These are phyloP conservation scores for Enteromius treurensis DNA, from an alignment of 2,797 vertebrate species.

Conservation along the genomic window DNA sequence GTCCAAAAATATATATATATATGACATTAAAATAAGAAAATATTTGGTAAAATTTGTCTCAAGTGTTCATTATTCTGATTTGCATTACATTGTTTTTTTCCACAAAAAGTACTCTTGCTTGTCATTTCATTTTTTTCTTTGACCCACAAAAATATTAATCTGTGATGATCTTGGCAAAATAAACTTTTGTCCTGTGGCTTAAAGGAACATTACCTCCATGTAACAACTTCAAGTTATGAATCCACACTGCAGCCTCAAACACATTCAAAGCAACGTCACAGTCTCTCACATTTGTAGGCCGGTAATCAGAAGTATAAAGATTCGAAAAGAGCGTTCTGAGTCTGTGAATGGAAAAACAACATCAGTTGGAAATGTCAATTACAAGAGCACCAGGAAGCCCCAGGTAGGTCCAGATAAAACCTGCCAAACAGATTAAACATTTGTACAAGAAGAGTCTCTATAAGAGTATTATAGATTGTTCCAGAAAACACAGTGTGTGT, in stretches of 20 bases:
- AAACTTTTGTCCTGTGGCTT: not conserved
- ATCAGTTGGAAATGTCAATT: conserved; percentile 52
- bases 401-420: conserved; percentile 32
- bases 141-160: not conserved
- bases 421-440: conserved; percentile 42
- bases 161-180: not conserved
- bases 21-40: too few species aligned
- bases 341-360: conserved; percentile 34
- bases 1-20: not conserved
- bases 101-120: too few species aligned
- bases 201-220: not conserved
- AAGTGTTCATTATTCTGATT: too few species aligned
- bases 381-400: conserved; percentile 6
- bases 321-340: conserved; percentile 11
- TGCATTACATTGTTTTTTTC: too few species aligned
- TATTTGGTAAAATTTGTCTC: too few species aligned
- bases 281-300: conserved; percentile 18
- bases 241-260: not conserved
- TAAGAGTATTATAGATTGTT: conserved; percentile 33
- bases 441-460: conserved; percentile 27
- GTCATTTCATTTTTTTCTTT: not conserved
- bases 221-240: not conserved
- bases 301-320: conserved; percentile 33
- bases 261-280: not conserved
- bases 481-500: conserved; percentile 38